Percentiles rank a stretch among this genome's conserved stretches.
phyloP scores from a whole-genome alignment of 2,113 vertebrate genomes.

The Danionella cerebrum region DNA sequence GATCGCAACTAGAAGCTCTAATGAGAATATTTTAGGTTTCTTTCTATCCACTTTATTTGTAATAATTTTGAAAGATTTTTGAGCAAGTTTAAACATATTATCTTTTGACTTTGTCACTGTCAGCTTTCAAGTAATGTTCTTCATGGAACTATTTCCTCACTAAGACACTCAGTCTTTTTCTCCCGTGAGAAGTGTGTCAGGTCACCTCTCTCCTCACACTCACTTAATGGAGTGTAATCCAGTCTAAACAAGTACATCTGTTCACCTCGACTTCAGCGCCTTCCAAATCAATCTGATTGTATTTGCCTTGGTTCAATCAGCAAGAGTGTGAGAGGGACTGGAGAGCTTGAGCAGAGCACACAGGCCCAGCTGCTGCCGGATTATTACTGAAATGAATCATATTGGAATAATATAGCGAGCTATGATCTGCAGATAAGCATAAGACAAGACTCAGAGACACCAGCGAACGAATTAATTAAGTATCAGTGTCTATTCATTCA shows the following conservation, averaged over 20 bases:
- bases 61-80: too few relatives aligned
- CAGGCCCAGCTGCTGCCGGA: constrained; percentile 27
- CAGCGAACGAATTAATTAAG: constrained; percentile 25
- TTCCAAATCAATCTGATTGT: constrained; percentile 32
- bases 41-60: too few relatives aligned
- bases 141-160: too few relatives aligned
- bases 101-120: too few relatives aligned
- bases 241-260: constrained; percentile 36
- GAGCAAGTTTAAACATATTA: too few relatives aligned
- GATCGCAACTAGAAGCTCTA: too few relatives aligned
- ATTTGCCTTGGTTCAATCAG: constrained; percentile 25
- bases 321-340: constrained; percentile 14
- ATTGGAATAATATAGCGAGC: constrained; percentile 45
- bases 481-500: background rate
- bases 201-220: constrained; percentile 31
- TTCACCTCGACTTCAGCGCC: constrained; percentile 20
- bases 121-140: too few relatives aligned
- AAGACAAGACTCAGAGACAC: constrained; percentile 17
- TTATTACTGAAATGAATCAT: constrained; percentile 35
- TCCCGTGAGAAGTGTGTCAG: constrained; percentile 39
- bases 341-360: constrained; percentile 25
- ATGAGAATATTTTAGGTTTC: too few relatives aligned
- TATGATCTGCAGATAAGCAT: constrained; percentile 30
- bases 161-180: constrained; percentile 43
- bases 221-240: constrained; percentile 33